Evolutionary conservation across 1,140 invertebrate species (phyloP).

Genomic region (Drosophila melanica): DNA sequence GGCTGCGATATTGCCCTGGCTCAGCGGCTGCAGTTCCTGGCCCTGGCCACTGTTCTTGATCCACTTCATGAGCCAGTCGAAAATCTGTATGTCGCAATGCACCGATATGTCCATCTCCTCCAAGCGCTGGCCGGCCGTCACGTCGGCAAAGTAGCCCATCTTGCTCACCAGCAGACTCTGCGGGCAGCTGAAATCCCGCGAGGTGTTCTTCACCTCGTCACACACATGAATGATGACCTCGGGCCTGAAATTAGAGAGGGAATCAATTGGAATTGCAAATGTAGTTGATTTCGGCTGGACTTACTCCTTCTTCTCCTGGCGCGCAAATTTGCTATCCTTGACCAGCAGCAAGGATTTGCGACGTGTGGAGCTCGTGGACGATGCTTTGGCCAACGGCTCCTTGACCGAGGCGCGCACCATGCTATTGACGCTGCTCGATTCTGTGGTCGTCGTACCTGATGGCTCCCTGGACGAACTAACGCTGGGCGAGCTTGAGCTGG

Average conservation of each 20-base stretch:
- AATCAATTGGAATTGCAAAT: neutral
- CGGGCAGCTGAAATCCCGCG: constrained; percentile 94
- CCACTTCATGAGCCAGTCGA: constrained; percentile 99
- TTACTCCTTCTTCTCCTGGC: constrained; percentile 71
- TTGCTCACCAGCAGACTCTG: constrained; percentile 93
- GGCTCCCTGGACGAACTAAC: constrained; percentile 11
- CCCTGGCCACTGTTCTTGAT: constrained; percentile 89
- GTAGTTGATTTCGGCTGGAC: constrained; percentile 1
- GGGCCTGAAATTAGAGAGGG: constrained; percentile 85
- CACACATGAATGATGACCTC: constrained; percentile 95
- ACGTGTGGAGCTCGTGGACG: constrained; percentile 6
- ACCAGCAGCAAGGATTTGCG: constrained; percentile 64
- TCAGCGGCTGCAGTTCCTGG: constrained; percentile 74
- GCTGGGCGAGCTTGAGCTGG: constrained; percentile 18
- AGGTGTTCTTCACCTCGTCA: constrained; percentile 93
- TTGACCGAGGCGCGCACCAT: constrained; percentile 63
- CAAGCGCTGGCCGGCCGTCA: constrained; percentile 92
- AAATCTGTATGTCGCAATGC: constrained; percentile 96
- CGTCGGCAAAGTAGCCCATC: constrained; percentile 97
- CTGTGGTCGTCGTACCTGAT: neutral
- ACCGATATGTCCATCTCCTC: constrained; percentile 98
- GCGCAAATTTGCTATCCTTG: constrained; percentile 66
- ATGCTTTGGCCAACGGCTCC: constrained; percentile 38
- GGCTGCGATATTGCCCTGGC: constrained; percentile 20
- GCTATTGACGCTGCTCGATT: constrained; percentile 35